Base-by-base conservation (phyloP, 2,888 invertebrate genomes). In the Subacronicta megacephala region DNA sequence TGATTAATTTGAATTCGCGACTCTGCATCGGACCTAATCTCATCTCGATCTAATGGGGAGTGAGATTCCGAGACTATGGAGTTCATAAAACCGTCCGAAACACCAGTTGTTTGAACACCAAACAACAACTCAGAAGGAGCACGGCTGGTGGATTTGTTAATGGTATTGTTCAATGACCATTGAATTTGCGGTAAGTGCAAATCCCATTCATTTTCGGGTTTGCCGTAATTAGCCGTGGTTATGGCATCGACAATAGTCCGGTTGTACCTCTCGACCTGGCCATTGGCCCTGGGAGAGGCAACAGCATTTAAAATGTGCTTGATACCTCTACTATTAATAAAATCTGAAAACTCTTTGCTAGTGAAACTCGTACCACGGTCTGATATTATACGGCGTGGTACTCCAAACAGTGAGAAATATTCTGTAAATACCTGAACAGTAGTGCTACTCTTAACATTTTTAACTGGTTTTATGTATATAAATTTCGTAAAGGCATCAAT, bases 391-490 rank as follows among this genome's bases (percentile, higher is more conserved):
- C 40, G 49, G 23, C 40, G 40, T 13, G 49, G 49, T 2, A 49
- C 40, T 49, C 49, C 49, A 12, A 49, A 49, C 15, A 31, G 7
- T 2, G 49, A 49, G 20, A 49, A 40, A 15, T 40, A 49, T 20
- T 49, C 29, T 9, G 3, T 40, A 16, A 38, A 47, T 13, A 38
- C 18, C 7, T 31, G 29, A 10, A 47, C 7, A 38, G 2, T 47
- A n/a, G 47, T 37, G 12, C 37, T 47, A n/a, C 13, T 47, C 38
- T 47, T 47, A 47, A 26, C 26, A 18, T 47, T 20, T 20, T 41
- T 49, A 15, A 49, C 40, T 40, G 47, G 38, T 12, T 47, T 47
- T 17, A 47, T 47, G 7, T 41, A 50, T 20, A 50, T 50, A 20
- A 33, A 50, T 50, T 41, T 50, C 2, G 33, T 50, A n/a, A n/a